Evolutionary conservation across 2,797 vertebrate genomes (phyloP).

Genomic region (Hylomyscus alleni): DNA sequence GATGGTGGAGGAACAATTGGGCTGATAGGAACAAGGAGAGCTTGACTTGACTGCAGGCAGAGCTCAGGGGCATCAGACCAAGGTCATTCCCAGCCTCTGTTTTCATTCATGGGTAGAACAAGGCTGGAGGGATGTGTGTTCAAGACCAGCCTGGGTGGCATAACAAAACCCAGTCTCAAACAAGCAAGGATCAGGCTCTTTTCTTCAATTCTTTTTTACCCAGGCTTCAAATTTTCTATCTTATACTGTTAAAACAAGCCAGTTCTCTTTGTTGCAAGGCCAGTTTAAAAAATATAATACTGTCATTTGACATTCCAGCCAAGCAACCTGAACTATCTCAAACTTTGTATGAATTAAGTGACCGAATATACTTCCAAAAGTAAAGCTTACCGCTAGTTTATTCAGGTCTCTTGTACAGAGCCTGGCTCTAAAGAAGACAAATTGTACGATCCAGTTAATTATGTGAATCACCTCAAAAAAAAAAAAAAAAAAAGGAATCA

Average conservation of each 20-base stretch:
- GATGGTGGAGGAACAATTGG: not conserved
- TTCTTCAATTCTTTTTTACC: not conserved
- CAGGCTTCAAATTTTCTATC: not conserved
- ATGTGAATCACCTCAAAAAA: constrained; percentile 35
- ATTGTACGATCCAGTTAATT: not conserved
- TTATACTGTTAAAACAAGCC: not conserved
- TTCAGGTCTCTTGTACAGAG: constrained; percentile 3
- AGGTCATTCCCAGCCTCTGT: not conserved
- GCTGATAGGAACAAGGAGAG: not conserved
- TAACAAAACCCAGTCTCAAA: not conserved
- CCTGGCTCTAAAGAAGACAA: constrained; percentile 37
- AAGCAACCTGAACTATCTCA: not conserved
- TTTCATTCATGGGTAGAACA: not conserved
- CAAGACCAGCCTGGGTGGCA: not conserved
- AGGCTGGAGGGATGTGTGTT: not conserved
- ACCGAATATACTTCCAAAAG: not conserved
- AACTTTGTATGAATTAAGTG: constrained; percentile 3
- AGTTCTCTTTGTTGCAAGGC: not conserved
- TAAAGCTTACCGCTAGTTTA: not conserved
- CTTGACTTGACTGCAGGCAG: not conserved
- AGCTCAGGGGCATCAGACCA: not conserved
- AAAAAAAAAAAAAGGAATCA: not conserved
- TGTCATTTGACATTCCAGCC: not conserved
- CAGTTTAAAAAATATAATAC: not conserved
- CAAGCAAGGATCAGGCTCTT: not conserved